Evolutionary conservation across 2,888 invertebrate species (phyloP).

Genomic region (Phoenoteleia sp.): DNA sequence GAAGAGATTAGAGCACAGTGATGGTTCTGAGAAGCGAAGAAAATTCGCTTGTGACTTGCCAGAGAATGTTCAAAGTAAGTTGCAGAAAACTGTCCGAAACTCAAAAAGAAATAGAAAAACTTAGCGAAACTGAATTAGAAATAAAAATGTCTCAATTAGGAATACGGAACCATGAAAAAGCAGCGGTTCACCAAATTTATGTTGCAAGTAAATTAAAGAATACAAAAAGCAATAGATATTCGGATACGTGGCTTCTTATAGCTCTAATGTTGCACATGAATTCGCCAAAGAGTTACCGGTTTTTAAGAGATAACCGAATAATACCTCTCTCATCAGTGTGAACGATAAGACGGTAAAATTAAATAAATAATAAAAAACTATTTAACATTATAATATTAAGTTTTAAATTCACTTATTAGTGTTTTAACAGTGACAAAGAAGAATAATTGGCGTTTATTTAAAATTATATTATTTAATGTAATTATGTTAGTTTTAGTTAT

Average conservation of each 20-base stretch:
- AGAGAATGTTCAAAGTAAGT: neutral
- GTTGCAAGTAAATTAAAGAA: slow-evolving; percentile 3
- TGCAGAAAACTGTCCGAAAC: neutral
- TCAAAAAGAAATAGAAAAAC: neutral
- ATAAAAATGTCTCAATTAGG: neutral
- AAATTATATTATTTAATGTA: neutral
- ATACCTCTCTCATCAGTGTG: neutral
- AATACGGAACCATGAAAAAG: neutral
- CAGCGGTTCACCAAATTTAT: neutral
- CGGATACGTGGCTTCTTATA: neutral
- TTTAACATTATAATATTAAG: neutral
- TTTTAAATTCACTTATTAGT: neutral
- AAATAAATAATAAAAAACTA: no score
- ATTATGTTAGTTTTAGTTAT: neutral
- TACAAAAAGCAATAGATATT: neutral
- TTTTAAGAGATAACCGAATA: neutral
- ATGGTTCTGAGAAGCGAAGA: neutral
- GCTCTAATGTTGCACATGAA: neutral
- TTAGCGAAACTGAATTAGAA: neutral
- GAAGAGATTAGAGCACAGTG: neutral
- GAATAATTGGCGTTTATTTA: no score
- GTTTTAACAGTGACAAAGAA: no score
- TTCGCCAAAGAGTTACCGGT: neutral
- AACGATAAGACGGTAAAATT: neutral
- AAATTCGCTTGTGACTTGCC: neutral